Conservation (phyloP, 2,888 invertebrate genomes). For the Tanypteryx hageni region DNA sequence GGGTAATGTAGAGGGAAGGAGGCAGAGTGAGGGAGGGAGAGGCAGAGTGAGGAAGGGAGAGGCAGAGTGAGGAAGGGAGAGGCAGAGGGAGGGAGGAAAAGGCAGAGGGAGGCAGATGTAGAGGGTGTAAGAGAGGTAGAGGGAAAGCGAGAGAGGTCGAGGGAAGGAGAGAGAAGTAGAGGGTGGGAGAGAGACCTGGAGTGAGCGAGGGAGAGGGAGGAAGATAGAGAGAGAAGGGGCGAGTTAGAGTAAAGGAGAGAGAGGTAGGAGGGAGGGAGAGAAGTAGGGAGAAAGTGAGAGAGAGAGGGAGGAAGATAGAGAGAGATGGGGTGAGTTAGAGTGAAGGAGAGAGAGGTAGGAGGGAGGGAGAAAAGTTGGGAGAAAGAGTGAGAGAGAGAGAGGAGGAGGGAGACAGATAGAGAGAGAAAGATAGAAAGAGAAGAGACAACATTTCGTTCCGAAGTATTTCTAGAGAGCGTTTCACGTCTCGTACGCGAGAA, state of each 20-base stretch:
- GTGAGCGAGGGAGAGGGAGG: too few relatives aligned
- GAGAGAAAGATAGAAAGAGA: background rate
- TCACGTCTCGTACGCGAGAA: too few relatives aligned
- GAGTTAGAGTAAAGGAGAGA: background rate
- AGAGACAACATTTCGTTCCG: too few relatives aligned
- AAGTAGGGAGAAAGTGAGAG: background rate
- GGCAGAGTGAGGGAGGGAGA: background rate
- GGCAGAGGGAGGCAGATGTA: background rate
- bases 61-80: background rate
- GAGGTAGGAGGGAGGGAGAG: too few relatives aligned
- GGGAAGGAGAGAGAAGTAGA: background rate
- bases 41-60: background rate
- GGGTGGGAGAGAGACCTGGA: background rate
- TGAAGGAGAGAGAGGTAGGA: too few relatives aligned
- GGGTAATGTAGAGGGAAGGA: background rate
- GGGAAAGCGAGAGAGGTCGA: background rate
- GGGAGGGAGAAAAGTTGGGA: too few relatives aligned
- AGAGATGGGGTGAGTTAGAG: background rate
- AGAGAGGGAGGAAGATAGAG: too few relatives aligned
- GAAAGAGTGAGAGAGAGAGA: background rate
- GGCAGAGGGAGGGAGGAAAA: background rate
- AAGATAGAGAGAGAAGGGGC: too few relatives aligned
- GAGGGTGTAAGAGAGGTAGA: too few relatives aligned
- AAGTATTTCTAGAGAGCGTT: too few relatives aligned
- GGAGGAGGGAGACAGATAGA: too few relatives aligned